These are phyloP conservation scores for Rhinogobio ventralis DNA, from an alignment of 2,797 vertebrate genomes.

Conservation along the genomic window DNA sequence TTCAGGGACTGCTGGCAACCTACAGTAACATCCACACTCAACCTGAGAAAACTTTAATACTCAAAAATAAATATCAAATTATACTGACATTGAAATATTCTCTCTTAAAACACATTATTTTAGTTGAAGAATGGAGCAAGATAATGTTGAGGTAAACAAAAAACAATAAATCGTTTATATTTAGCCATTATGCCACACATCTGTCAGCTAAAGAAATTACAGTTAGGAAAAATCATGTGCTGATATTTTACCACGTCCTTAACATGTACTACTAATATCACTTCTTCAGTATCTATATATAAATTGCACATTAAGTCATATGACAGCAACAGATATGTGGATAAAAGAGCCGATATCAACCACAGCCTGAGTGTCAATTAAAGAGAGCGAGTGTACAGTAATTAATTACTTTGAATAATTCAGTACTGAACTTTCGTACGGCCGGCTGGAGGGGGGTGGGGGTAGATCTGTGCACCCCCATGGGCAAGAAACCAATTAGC, in stretches of 20 bases:
- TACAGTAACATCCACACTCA: neutral
- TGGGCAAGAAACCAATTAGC: conserved; percentile 77
- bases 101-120: neutral
- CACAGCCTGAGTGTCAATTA: conserved; percentile 69
- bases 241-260: neutral
- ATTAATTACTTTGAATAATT: conserved; percentile 84
- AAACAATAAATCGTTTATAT: neutral
- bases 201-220: neutral
- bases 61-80: neutral
- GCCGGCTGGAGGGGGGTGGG: conserved; percentile 65
- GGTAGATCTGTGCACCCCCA: conserved; percentile 64
- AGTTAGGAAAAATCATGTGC: neutral
- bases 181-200: neutral
- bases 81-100: neutral
- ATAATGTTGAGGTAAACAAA: neutral
- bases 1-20: neutral
- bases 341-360: conserved; percentile 51
- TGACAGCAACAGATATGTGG: conserved; percentile 18
- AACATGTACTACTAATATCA: conserved; percentile 7
- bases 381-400: conserved; percentile 68
- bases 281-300: neutral
- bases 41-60: neutral
- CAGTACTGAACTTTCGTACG: conserved; percentile 81
- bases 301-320: neutral
- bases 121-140: neutral